These are phyloP conservation scores for Archips xylosteana DNA, from an alignment of 2,888 invertebrate species.

Conservation along the genomic window DNA sequence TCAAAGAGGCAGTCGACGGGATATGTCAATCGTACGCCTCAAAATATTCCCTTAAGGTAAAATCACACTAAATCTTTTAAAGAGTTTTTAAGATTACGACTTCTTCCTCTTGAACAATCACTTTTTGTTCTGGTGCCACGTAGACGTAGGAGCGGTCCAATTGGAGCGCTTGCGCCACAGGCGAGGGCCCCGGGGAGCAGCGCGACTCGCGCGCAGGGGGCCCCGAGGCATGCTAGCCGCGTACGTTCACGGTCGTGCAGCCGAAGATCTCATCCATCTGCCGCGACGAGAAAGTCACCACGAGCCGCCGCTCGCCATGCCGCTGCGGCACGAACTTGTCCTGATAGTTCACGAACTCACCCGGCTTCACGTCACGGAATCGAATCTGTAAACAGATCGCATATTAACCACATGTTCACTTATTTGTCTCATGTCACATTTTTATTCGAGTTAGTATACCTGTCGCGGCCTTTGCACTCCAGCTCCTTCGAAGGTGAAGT, in stretches of 20 bases:
- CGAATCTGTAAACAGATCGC: conserved; percentile 63
- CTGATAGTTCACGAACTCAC: conserved; percentile 86
- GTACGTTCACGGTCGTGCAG: conserved; percentile 82
- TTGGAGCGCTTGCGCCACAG: conserved; percentile 61
- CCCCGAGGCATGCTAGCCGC: conserved; percentile 81
- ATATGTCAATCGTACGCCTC: conserved; percentile 19
- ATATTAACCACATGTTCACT: neutral
- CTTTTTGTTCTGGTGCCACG: conserved; percentile 72
- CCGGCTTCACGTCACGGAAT: conserved; percentile 87
- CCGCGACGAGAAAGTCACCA: conserved; percentile 88
- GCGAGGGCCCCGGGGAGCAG: conserved; percentile 72
- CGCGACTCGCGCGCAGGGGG: conserved; percentile 72
- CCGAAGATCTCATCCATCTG: conserved; percentile 88
- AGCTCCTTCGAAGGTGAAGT: conserved; percentile 89
- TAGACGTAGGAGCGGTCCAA: conserved; percentile 72
- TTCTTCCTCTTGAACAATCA: conserved; percentile 77
- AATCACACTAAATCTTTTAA: conserved; percentile 48
- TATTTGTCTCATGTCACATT: neutral
- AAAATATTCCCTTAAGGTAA: conserved; percentile 28
- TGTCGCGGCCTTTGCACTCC: conserved; percentile 87
- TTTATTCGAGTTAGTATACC: conserved; percentile 54
- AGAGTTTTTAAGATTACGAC: conserved; percentile 73
- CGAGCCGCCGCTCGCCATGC: conserved; percentile 86
- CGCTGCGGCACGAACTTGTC: conserved; percentile 86
- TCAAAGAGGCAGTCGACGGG: conserved; percentile 33